Evolutionary conservation across 2,888 invertebrate species (phyloP).

Genomic region (Ormyrus rosae): DNA sequence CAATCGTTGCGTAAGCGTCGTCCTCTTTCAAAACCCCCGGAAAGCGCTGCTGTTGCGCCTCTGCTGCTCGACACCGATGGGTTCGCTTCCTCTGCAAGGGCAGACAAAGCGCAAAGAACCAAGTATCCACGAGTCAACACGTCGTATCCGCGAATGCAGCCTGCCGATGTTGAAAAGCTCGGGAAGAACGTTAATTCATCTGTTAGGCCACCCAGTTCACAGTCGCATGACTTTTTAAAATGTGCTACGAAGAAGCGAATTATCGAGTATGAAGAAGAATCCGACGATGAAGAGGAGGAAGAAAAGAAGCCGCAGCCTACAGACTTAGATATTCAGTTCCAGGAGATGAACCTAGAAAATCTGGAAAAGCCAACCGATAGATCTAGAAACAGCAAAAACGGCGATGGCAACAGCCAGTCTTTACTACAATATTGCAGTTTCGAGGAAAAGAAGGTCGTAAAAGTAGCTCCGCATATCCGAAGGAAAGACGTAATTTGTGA

Average conservation of each 20-base stretch:
- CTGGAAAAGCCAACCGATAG: conserved; percentile 28
- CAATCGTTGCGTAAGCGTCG: conserved; percentile 68
- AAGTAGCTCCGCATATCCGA: conserved; percentile 73
- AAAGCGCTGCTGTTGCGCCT: not conserved
- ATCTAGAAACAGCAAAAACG: conserved; percentile 21
- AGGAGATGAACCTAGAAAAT: conserved; percentile 64
- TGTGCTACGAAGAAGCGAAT: conserved; percentile 63
- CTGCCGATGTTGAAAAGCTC: conserved; percentile 33
- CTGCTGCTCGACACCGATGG: conserved; percentile 47
- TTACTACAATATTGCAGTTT: conserved; percentile 71
- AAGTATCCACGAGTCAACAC: conserved; percentile 69
- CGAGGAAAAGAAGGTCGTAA: conserved; percentile 71
- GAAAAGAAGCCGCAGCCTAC: conserved; percentile 58
- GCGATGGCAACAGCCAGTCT: conserved; percentile 61
- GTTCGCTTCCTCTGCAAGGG: not conserved
- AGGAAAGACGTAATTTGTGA: conserved; percentile 79
- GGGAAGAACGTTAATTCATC: conserved; percentile 27
- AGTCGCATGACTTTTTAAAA: conserved; percentile 68
- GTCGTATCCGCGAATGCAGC: conserved; percentile 66
- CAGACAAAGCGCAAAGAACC: conserved; percentile 59
- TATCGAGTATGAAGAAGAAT: not conserved
- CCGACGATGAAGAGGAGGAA: conserved; percentile 25
- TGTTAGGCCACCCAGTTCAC: conserved; percentile 63
- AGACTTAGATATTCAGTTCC: conserved; percentile 71
- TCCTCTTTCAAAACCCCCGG: conserved; percentile 45